phyloP scores from a whole-genome alignment of 2,797 vertebrate genomes.

The Rallus crepitans region DNA sequence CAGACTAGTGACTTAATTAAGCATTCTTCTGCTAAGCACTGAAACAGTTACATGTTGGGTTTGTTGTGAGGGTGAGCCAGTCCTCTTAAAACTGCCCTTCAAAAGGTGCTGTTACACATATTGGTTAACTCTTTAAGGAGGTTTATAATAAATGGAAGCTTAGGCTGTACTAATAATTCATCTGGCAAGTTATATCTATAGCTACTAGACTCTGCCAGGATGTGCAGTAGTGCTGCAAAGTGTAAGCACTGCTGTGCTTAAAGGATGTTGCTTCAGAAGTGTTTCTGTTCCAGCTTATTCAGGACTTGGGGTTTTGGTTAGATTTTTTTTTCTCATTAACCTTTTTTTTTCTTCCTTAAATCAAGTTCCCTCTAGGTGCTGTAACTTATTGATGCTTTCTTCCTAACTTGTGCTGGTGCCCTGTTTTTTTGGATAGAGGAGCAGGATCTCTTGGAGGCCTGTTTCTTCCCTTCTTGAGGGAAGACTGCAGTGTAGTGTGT shows the following conservation, averaged over 20 bases:
- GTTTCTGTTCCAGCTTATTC: neutral
- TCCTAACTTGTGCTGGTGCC: neutral
- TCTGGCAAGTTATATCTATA: neutral
- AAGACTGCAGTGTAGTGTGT: neutral
- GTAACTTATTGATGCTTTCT: neutral
- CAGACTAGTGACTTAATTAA: constrained; percentile 45
- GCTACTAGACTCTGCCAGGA: neutral
- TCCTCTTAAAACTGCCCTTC: constrained; percentile 17
- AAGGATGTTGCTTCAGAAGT: neutral
- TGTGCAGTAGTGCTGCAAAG: neutral
- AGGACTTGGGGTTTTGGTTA: neutral
- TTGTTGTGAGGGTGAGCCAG: neutral
- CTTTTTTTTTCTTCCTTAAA: neutral
- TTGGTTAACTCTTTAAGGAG: constrained; percentile 40
- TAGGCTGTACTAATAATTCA: neutral
- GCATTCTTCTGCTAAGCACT: neutral
- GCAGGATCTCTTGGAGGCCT: neutral
- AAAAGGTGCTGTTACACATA: constrained; percentile 13
- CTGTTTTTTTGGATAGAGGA: neutral
- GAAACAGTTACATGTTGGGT: constrained; percentile 11
- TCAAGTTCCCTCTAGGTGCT: neutral
- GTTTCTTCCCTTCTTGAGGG: neutral
- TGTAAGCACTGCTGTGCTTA: neutral
- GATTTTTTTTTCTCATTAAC: neutral
- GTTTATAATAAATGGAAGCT: neutral